Base-by-base conservation (phyloP, 2,888 invertebrate genomes). In the Lepetodrilus schrolli region DNA sequence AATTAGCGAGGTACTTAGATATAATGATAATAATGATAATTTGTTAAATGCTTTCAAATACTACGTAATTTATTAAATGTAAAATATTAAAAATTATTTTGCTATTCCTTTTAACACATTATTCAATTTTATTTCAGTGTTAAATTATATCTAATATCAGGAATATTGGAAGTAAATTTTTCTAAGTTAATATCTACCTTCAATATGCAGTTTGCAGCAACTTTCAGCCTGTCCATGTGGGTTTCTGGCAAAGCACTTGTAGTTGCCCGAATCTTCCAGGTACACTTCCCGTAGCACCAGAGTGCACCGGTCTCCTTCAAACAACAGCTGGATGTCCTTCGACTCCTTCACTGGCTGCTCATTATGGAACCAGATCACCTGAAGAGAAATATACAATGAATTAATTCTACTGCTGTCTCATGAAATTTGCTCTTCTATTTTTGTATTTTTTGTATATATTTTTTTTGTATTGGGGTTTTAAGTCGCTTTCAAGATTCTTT, bases 231-330 rank as follows among this genome's bases (percentile, higher is more conserved):
- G 94, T 38, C 99, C 99, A 48, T 97, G 93, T 86, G 96, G 96
- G 88, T 99, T 99, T 0, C 96, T 95, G 37, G 96, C 96, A 13
- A 95, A 93, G 34, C 95, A 95, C 90, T 94, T 94, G 87, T 96
- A 96, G 77, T 93, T 92, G 10, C 96, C 96, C 43, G 93, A 93
- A 89, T 96, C 95, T 88, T 95, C 94, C 21, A 94, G 91, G 80
- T 94, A 93, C 0, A 94, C 95, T 88, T 90, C 90, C 47, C 87
- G 73, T 71, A 90, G 88, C 70, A 88, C 82, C 50, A 90, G 83
- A 51, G 90, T 93, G 80, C 91, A 91, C 37, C 89, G 88, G 90
- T 96, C 96, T 13, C 96, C 95, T 91, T 95, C 95, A 91, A 96
- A 96, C 3, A 95, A 91, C 36, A 96, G 91, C 87, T 95, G 94